A percentile compares a stretch with the other conserved stretches of the same genome.
phyloP scores from a whole-genome alignment of 1,140 invertebrate genomes.

The Condylostylus longicornis region DNA sequence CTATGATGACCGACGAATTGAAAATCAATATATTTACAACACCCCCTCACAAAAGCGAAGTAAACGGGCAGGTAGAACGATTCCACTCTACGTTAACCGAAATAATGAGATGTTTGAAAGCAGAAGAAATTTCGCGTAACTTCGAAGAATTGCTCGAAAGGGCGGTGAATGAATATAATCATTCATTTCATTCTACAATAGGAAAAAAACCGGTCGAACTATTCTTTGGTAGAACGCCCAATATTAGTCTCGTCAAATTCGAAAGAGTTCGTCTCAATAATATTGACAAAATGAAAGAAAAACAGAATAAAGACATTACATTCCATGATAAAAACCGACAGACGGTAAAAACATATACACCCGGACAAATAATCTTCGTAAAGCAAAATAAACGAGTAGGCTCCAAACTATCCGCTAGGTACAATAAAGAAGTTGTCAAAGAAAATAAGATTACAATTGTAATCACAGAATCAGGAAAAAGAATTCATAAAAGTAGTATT shows the following conservation, averaged over 20 bases:
- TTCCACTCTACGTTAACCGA: constrained; percentile 7
- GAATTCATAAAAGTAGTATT: constrained; percentile 1
- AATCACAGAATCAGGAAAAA: not conserved
- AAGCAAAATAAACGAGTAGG: constrained; percentile 1
- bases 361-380: not conserved
- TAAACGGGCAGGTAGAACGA: constrained; percentile 6
- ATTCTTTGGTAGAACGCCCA: too few relatives aligned
- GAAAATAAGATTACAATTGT: not conserved
- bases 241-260: too few relatives aligned
- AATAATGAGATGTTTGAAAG: constrained; percentile 5
- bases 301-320: constrained; percentile 1
- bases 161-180: constrained; percentile 5
- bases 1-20: constrained; percentile 3
- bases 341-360: not conserved
- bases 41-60: not conserved
- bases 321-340: not conserved
- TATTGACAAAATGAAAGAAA: too few relatives aligned
- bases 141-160: constrained; percentile 2
- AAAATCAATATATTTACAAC: constrained; percentile 3
- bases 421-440: not conserved
- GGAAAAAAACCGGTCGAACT: constrained; percentile 1
- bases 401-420: not conserved
- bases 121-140: not conserved
- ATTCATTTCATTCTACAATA: constrained; percentile 4
- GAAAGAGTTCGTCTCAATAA: too few relatives aligned